Evolutionary conservation across 2,797 vertebrate species (phyloP).

Genomic region (Sphenopsis melanotis): DNA sequence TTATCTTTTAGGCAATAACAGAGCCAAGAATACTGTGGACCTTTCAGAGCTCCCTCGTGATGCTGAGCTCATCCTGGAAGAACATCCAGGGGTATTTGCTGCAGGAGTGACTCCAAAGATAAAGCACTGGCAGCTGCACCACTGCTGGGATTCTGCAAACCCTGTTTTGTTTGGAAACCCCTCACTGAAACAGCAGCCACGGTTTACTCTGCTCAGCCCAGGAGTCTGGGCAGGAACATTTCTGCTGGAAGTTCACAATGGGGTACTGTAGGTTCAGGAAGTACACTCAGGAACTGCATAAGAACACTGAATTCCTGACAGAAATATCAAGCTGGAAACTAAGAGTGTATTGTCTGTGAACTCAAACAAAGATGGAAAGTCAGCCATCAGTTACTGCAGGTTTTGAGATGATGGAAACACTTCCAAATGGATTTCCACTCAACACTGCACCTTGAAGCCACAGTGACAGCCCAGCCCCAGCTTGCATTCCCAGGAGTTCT

Average conservation of each 20-base stretch:
- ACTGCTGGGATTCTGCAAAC: not conserved
- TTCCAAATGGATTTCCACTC: not conserved
- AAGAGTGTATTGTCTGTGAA: not conserved
- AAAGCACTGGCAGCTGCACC: not conserved
- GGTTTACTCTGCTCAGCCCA: not conserved
- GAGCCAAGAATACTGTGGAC: not conserved
- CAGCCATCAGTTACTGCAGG: not conserved
- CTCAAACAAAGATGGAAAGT: not conserved
- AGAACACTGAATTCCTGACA: constrained; percentile 18
- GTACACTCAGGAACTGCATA: not conserved
- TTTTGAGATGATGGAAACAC: not conserved
- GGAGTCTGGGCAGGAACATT: not conserved
- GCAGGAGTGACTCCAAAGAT: not conserved
- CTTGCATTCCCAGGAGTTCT: not conserved
- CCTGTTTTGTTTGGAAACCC: not conserved
- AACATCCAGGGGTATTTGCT: not conserved
- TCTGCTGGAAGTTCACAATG: constrained; percentile 8
- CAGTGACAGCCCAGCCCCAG: fast-evolving
- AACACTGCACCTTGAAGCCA: not conserved
- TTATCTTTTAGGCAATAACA: not conserved
- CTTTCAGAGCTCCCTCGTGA: not conserved
- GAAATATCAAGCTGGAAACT: constrained; percentile 13
- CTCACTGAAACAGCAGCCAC: not conserved
- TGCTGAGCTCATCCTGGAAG: constrained; percentile 9
- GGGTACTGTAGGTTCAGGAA: constrained; percentile 23